Evolutionary conservation across 2,888 invertebrate species (phyloP).

Genomic region (Drosophila mayaguana): DNA sequence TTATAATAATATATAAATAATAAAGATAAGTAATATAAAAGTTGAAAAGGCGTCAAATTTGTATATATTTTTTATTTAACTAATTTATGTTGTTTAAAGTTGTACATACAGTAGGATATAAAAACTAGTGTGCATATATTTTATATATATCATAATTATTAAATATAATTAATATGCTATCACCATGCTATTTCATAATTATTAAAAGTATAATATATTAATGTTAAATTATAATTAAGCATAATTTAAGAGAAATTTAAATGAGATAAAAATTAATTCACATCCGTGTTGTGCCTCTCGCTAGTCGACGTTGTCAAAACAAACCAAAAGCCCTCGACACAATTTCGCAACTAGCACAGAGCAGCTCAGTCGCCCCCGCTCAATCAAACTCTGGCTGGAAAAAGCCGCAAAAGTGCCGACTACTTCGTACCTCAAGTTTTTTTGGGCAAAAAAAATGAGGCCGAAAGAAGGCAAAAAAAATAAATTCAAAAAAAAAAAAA

Average conservation of each 20-base stretch:
- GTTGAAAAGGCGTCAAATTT: too few relatives aligned
- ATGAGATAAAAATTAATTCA: not conserved
- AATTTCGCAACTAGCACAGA: constrained; percentile 33
- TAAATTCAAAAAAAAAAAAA: constrained; percentile 21
- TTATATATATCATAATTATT: too few relatives aligned
- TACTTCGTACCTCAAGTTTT: constrained; percentile 50
- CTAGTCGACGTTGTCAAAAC: not conserved
- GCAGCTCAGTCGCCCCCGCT: constrained; percentile 18
- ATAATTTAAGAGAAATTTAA: not conserved
- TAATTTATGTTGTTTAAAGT: too few relatives aligned
- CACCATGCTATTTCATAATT: too few relatives aligned
- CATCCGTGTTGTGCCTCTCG: not conserved
- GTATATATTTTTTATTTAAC: not conserved
- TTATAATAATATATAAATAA: too few relatives aligned
- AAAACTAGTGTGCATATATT: too few relatives aligned
- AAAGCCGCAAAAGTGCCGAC: constrained; percentile 68
- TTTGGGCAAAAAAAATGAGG: constrained; percentile 60
- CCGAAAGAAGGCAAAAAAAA: constrained; percentile 25
- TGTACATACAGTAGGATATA: too few relatives aligned
- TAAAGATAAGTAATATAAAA: too few relatives aligned
- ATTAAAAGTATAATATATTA: too few relatives aligned
- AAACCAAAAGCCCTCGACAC: constrained; percentile 44
- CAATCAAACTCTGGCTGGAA: constrained; percentile 31
- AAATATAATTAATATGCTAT: too few relatives aligned
- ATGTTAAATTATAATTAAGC: too few relatives aligned